A percentile compares a stretch with the other conserved stretches of the same genome.
phyloP scores from a whole-genome alignment of 2,888 invertebrate species.

The Xylota sylvarum region DNA sequence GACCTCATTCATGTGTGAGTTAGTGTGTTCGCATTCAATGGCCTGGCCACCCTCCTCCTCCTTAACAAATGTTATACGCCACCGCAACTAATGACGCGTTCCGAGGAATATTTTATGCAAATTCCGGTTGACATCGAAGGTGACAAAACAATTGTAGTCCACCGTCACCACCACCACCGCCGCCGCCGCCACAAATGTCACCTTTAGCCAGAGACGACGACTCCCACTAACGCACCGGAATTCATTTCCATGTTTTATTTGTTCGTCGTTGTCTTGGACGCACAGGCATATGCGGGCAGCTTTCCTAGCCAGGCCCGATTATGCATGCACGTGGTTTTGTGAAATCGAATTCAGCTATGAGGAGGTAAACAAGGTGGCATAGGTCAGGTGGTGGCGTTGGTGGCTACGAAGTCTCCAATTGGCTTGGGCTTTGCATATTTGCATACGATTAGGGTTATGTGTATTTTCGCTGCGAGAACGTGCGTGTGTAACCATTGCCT shows the following conservation, averaged over 20 bases:
- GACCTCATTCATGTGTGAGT: constrained; percentile 66
- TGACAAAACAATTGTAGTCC: constrained; percentile 75
- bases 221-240: constrained; percentile 77
- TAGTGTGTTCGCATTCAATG: constrained; percentile 56
- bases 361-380: constrained; percentile 51
- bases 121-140: constrained; percentile 74
- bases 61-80: constrained; percentile 21
- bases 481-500: constrained; percentile 54
- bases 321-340: constrained; percentile 65
- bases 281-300: background rate
- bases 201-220: constrained; percentile 46
- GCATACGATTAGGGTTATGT: constrained; percentile 70
- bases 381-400: constrained; percentile 76
- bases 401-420: constrained; percentile 49
- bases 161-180: constrained; percentile 35
- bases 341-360: constrained; percentile 60
- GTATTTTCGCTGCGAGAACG: background rate
- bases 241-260: constrained; percentile 74
- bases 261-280: constrained; percentile 47
- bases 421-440: constrained; percentile 65
- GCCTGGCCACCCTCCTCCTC: constrained; percentile 49
- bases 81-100: constrained; percentile 71
- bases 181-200: constrained; percentile 26
- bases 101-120: constrained; percentile 74
- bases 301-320: constrained; percentile 35